phyloP scores from a whole-genome alignment of 2,797 vertebrate genomes.

The Novumbra hubbsi region DNA sequence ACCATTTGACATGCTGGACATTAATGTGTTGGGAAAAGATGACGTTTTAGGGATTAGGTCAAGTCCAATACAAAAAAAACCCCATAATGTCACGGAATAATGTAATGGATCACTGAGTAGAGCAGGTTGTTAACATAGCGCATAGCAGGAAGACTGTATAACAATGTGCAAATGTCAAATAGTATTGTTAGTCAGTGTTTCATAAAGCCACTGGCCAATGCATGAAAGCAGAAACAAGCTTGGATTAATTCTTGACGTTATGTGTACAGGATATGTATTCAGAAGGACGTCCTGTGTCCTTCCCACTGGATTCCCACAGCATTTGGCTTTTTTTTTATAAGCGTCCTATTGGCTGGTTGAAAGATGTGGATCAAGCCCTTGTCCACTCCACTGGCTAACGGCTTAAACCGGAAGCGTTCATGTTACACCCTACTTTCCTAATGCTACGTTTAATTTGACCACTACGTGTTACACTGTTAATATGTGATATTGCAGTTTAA shows the following conservation, averaged over 20 bases:
- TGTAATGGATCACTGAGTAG: background rate
- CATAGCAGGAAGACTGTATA: background rate
- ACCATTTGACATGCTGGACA: background rate
- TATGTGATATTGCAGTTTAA: too few relatives aligned
- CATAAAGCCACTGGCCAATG: background rate
- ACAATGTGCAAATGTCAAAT: slow-evolving; percentile 10
- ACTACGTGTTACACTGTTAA: too few relatives aligned
- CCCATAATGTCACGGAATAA: background rate
- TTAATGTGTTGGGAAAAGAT: background rate
- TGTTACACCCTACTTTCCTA: too few relatives aligned
- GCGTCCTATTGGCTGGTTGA: background rate
- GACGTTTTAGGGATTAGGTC: background rate
- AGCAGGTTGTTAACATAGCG: background rate
- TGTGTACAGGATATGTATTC: background rate
- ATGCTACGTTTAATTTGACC: background rate
- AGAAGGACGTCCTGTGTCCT: background rate
- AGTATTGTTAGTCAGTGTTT: background rate
- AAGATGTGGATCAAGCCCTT: background rate
- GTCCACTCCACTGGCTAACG: background rate
- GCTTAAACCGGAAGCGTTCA: background rate
- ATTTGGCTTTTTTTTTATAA: background rate
- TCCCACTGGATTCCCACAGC: background rate
- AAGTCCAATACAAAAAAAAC: background rate
- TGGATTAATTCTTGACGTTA: background rate
- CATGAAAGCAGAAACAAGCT: background rate